Evolutionary conservation across 2,797 vertebrate genomes (phyloP).

Genomic region (Girardinus metallicus): DNA sequence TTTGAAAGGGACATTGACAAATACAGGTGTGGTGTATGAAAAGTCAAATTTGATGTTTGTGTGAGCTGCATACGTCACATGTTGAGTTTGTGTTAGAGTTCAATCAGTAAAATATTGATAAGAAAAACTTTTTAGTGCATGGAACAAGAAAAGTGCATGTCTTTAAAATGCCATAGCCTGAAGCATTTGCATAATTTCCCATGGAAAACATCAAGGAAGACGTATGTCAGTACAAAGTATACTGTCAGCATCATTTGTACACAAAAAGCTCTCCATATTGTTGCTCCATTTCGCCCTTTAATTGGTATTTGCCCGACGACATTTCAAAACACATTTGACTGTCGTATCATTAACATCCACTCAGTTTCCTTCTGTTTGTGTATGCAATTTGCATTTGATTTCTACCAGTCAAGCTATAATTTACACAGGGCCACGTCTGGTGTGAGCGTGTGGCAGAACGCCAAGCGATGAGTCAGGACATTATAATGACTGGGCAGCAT

Average conservation of each 20-base stretch:
- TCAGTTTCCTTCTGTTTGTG: slow-evolving; percentile 57
- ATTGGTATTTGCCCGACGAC: slow-evolving; percentile 64
- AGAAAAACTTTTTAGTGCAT: not conserved
- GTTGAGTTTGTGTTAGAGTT: not conserved
- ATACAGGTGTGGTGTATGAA: not conserved
- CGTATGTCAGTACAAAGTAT: slow-evolving; percentile 25
- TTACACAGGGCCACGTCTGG: slow-evolving; percentile 38
- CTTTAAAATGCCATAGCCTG: not conserved
- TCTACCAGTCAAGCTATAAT: slow-evolving; percentile 68
- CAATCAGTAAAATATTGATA: not conserved
- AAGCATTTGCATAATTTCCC: slow-evolving; percentile 13
- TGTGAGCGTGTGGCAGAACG: slow-evolving; percentile 19
- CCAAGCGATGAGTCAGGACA: slow-evolving; percentile 64
- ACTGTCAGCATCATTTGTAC: slow-evolving; percentile 23
- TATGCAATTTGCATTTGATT: slow-evolving; percentile 72
- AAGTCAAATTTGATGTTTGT: not conserved
- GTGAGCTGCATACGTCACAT: not conserved
- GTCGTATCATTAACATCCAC: slow-evolving; percentile 70
- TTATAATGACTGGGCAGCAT: slow-evolving; percentile 53
- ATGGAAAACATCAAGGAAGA: slow-evolving; percentile 24
- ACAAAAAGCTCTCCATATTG: slow-evolving; percentile 30
- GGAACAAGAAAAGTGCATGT: slow-evolving; percentile 19
- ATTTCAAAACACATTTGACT: slow-evolving; percentile 72
- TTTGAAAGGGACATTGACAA: not conserved
- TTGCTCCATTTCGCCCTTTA: slow-evolving; percentile 58